A percentile compares a stretch with the other conserved stretches of the same genome.
Evolutionary conservation across 2,113 vertebrate species (phyloP).

Genomic region (Campylorhamphus procurvoides): DNA sequence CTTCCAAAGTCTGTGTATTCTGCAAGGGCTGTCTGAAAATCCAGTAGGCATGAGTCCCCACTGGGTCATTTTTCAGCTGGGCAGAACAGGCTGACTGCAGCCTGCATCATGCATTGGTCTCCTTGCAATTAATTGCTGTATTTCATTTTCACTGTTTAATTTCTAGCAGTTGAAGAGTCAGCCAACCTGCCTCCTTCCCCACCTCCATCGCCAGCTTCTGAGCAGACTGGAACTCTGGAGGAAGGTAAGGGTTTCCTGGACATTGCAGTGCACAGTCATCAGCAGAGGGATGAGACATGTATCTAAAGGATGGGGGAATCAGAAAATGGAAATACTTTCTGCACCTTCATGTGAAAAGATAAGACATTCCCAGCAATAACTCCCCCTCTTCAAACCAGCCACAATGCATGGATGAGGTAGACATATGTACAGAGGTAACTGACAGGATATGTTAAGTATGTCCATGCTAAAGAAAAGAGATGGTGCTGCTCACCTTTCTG

Average conservation of each 20-base stretch:
- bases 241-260: conserved; percentile 85
- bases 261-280: not conserved
- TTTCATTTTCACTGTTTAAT: conserved; percentile 70
- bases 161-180: conserved; percentile 90
- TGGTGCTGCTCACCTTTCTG: not conserved
- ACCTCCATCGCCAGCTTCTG: conserved; percentile 94
- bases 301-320: not conserved
- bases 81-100: not conserved
- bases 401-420: not conserved
- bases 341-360: not conserved
- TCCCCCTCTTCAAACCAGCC: not conserved
- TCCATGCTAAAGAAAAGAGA: not conserved
- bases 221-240: conserved; percentile 87
- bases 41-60: not conserved
- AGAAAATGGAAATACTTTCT: not conserved
- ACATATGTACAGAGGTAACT: not conserved
- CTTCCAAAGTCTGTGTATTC: not conserved
- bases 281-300: not conserved
- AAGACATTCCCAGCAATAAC: not conserved
- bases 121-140: conserved; percentile 41
- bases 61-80: not conserved
- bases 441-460: not conserved
- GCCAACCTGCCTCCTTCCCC: conserved; percentile 97
- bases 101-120: not conserved
- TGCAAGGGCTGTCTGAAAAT: not conserved